Evolutionary conservation across 1,140 invertebrate species (phyloP).

Genomic region (Gryon sp.): DNA sequence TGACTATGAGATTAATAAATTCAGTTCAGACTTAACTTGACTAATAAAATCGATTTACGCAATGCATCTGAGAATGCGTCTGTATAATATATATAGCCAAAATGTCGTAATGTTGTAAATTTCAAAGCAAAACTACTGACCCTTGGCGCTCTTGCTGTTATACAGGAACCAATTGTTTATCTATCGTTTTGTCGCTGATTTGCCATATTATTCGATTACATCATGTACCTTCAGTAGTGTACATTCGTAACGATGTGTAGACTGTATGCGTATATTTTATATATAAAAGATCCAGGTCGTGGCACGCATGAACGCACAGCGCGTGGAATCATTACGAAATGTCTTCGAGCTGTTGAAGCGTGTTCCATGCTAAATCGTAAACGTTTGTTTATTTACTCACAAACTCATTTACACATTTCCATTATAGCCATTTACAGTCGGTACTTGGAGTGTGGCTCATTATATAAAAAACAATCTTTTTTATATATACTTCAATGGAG

Average conservation of each 20-base stretch:
- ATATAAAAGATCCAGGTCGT: constrained; percentile 75
- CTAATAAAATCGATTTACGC: too few relatives aligned
- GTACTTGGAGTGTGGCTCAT: constrained; percentile 40
- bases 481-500: constrained; percentile 16
- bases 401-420: constrained; percentile 63
- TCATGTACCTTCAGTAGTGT: constrained; percentile 47
- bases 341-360: constrained; percentile 63
- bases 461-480: constrained; percentile 55
- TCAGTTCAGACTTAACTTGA: too few relatives aligned
- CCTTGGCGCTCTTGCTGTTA: constrained; percentile 12
- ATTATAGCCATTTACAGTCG: constrained; percentile 58
- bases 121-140: constrained; percentile 44
- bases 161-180: constrained; percentile 46
- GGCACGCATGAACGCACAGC: constrained; percentile 75
- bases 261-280: constrained; percentile 53
- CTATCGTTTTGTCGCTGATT: constrained; percentile 57
- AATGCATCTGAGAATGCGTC: too few relatives aligned
- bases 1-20: too few relatives aligned
- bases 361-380: constrained; percentile 53
- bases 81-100: too few relatives aligned
- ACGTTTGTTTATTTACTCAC: constrained; percentile 65
- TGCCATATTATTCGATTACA: constrained; percentile 54
- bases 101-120: too few relatives aligned
- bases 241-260: constrained; percentile 50
- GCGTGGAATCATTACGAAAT: constrained; percentile 77